Base-by-base conservation (phyloP, 2,888 invertebrate genomes). In the Tortrix viridana region DNA sequence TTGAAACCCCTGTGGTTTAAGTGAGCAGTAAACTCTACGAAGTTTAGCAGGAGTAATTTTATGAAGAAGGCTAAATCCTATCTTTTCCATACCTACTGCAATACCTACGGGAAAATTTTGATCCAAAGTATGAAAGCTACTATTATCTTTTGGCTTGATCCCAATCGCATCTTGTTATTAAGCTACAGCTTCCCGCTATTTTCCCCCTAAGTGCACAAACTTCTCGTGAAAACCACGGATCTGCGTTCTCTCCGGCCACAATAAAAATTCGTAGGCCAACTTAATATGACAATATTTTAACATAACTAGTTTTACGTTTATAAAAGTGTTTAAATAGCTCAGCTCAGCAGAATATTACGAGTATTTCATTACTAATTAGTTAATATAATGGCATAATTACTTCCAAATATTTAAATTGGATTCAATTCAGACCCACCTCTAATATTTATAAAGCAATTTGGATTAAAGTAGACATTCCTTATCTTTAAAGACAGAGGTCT, bases 391-490 rank as follows among this genome's bases (percentile, higher is more conserved):
- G 9, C 43, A 49, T 41, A 44, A 49, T 44, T 9, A 37, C 58
- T 44, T 38, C 26, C 50, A 63, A 63, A 58, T 57, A 58, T 49
- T 41, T 52, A 57, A 53, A 53, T 47, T 47, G 57, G 46, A 19
- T 41, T 41, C 52, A 41, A 38, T 38, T 19, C 23, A 46, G 52
- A 19, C n/a, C 50, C 32, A 49, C 55, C 49, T 55, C 54, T 37
- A 58, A 49, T 26, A 22, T n/a, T n/a, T n/a, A n/a, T 41, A 52
- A 37, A 43, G 48, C 9, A 43, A 56, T 56, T 56, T 19, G 37
- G 26, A 44, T 50, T 56, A 14, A 56, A 50, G 19, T 47, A 38
- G 52, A 5, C 53, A 56, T 61, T 44, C 44, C 55, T 19, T 49
- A 49, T 55, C 55, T 14, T 4, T n/a, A n/a, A 43, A 41, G 16